Percentiles rank a stretch among this genome's conserved stretches.
phyloP scores from a whole-genome alignment of 2,113 vertebrate species.

The Hyperopisus bebe region DNA sequence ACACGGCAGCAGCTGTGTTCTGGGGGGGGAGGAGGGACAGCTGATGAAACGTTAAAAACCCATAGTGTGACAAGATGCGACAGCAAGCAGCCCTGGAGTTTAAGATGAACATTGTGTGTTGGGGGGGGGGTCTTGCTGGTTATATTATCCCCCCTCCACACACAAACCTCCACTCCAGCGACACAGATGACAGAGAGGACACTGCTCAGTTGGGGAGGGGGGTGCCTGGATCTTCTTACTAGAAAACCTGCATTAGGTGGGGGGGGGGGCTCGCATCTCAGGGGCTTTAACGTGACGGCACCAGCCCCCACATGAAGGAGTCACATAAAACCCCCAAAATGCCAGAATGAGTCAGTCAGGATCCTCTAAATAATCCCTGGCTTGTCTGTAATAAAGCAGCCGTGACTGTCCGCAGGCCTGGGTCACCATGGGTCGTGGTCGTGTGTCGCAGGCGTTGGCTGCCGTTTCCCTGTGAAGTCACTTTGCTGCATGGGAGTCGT shows the following conservation, averaged over 20 bases:
- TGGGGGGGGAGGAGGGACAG: not conserved
- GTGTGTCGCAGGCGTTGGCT: constrained; percentile 34
- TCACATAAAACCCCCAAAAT: not conserved
- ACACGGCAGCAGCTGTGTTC: not conserved
- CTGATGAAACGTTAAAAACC: not conserved
- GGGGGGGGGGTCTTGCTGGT: not conserved
- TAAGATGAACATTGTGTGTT: not conserved
- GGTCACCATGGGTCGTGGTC: not conserved
- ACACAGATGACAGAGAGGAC: not conserved
- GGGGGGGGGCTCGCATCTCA: not conserved
- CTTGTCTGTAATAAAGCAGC: constrained; percentile 23
- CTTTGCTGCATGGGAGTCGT: constrained; percentile 47
- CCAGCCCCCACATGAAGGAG: not conserved
- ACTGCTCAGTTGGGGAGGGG: not conserved
- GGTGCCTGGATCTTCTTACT: not conserved
- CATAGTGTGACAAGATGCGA: not conserved
- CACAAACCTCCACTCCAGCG: not conserved
- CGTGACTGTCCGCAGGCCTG: constrained; percentile 6
- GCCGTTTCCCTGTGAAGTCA: constrained; percentile 47
- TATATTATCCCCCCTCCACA: not conserved
- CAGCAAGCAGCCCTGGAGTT: not conserved
- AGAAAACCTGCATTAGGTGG: not conserved
- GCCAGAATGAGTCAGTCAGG: not conserved
- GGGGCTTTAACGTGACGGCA: not conserved
- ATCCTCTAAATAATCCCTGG: constrained; percentile 13